A percentile compares a stretch with the other conserved stretches of the same genome.
Conservation (phyloP, 2,113 vertebrate species). For the Microtus oregoni region DNA sequence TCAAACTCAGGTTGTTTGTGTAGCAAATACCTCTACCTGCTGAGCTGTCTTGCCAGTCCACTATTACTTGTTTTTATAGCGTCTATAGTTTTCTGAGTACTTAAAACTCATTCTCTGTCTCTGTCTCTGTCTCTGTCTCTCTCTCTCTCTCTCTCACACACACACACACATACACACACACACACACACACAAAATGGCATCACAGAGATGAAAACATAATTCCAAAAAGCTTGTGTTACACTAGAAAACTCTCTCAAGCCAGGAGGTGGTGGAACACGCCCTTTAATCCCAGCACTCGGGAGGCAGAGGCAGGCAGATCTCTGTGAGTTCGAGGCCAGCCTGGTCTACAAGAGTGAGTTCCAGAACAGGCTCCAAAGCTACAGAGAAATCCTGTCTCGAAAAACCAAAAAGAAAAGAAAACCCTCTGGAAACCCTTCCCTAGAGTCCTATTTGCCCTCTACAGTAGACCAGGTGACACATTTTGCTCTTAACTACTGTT, state of each 20-base stretch:
- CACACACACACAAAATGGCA: background rate
- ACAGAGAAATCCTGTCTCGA: no score
- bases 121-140: background rate
- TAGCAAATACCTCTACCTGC: background rate
- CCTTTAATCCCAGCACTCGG: no score
- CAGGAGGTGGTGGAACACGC: no score
- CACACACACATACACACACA: background rate
- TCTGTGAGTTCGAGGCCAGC: no score
- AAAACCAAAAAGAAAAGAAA: background rate
- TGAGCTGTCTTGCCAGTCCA: background rate
- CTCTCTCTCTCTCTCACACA: background rate
- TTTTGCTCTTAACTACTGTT: constrained; percentile 44
- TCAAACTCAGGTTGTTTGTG: background rate
- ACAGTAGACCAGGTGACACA: background rate
- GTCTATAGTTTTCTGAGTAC: constrained; percentile 4
- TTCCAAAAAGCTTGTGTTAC: background rate
- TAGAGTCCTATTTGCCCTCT: background rate
- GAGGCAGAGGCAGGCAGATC: no score
- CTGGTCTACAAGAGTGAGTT: no score
- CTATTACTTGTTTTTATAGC: background rate
- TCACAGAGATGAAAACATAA: background rate
- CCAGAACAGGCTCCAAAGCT: no score
- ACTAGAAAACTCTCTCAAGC: background rate
- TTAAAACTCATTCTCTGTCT: background rate
- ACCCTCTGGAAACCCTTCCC: background rate